Percentiles rank a stretch among this genome's conserved stretches.
Conservation (phyloP, 2,113 vertebrate genomes). For the Zeus faber region DNA sequence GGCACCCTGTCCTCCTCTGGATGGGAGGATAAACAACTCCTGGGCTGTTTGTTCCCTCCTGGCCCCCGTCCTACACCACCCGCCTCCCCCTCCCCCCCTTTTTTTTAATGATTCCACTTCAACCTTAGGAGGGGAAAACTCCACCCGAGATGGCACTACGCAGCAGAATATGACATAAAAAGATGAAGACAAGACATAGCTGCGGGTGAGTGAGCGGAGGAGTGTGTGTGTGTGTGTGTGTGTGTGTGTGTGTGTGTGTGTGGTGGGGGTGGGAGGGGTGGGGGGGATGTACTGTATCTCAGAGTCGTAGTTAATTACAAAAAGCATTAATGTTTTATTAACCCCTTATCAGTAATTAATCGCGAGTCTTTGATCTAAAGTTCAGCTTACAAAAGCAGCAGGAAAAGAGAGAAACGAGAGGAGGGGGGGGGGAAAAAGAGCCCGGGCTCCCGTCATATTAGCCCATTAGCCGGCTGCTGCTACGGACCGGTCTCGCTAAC, state of each 20-base stretch:
- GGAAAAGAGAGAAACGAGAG: constrained; percentile 66
- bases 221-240: constrained; percentile 33
- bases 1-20: constrained; percentile 59
- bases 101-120: constrained; percentile 72
- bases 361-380: constrained; percentile 84
- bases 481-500: constrained; percentile 64
- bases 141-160: constrained; percentile 60
- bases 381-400: constrained; percentile 78
- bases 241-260: constrained; percentile 10
- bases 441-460: constrained; percentile 59
- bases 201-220: constrained; percentile 70
- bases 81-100: constrained; percentile 17
- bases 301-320: constrained; percentile 79
- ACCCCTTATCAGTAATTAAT: constrained; percentile 88
- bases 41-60: constrained; percentile 73
- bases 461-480: constrained; percentile 63
- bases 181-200: constrained; percentile 74
- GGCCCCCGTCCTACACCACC: constrained; percentile 61
- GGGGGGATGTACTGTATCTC: constrained; percentile 62
- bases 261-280: constrained; percentile 37
- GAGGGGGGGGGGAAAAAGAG: too few relatives aligned
- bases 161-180: constrained; percentile 73
- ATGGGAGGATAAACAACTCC: constrained; percentile 70
- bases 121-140: constrained; percentile 47
- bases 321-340: constrained; percentile 86